A percentile compares a stretch with the other conserved stretches of the same genome.
Evolutionary conservation across 2,113 vertebrate species (phyloP).

Genomic region (Silurus asotus): DNA sequence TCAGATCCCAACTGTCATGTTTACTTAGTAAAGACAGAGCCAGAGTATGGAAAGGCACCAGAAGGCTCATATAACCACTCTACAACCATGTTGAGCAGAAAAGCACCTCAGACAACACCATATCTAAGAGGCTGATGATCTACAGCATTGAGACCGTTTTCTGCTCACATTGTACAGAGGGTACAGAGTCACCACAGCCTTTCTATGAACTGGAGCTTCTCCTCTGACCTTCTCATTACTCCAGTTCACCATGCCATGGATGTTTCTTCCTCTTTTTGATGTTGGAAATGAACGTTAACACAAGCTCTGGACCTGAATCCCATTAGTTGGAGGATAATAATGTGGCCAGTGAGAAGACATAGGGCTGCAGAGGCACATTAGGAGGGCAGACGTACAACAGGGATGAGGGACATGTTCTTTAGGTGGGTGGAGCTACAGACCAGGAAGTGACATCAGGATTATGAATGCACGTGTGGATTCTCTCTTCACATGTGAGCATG

Average conservation of each 20-base stretch:
- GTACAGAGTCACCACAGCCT: not conserved
- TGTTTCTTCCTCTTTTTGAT: not conserved
- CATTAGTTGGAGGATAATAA: not conserved
- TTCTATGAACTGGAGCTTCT: not conserved
- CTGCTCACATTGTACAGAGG: not conserved
- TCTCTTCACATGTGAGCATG: not conserved
- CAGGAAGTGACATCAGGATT: not conserved
- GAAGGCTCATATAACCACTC: not conserved
- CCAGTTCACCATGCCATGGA: not conserved
- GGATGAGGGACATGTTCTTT: not conserved
- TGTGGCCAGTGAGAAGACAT: not conserved
- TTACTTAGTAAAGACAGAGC: too few relatives aligned
- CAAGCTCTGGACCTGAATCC: not conserved
- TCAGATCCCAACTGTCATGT: not conserved
- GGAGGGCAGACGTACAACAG: not conserved
- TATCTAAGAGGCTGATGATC: not conserved
- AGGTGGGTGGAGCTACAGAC: not conserved
- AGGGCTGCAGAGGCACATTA: not conserved
- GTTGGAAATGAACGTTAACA: not conserved
- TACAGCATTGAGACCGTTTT: not conserved
- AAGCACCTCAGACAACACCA: not conserved
- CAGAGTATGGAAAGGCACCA: not conserved
- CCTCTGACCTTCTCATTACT: too few relatives aligned
- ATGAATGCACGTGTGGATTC: not conserved
- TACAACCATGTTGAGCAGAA: not conserved